These are phyloP conservation scores for Oopsacas minuta DNA, from an alignment of 37 sponge, comb jelly and placozoan genomes.

Conservation along the genomic window DNA sequence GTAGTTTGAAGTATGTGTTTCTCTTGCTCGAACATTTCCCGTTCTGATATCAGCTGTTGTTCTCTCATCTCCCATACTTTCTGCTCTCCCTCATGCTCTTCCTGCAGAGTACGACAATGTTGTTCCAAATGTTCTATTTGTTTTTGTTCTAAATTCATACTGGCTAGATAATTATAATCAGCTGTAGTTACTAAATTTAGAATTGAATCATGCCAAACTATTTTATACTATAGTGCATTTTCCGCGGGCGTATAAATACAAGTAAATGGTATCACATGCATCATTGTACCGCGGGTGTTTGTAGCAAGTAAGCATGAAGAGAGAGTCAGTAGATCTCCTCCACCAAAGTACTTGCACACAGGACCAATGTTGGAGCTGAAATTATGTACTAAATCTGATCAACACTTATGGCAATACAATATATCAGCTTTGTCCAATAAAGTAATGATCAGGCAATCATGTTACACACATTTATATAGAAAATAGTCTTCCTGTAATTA, in stretches of 20 bases:
- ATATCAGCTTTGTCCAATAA: too few species aligned
- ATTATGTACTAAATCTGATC: background rate
- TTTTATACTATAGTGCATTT: background rate
- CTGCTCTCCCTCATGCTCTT: background rate
- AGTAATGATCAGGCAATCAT: too few species aligned
- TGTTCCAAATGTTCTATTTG: background rate
- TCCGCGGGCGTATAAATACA: constrained; percentile 15
- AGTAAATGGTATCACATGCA: background rate
- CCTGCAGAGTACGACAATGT: background rate
- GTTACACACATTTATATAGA: too few species aligned
- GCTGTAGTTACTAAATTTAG: too few species aligned
- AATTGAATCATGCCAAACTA: too few species aligned
- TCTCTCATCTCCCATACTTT: constrained; percentile 1
- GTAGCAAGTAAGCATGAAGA: constrained; percentile 19
- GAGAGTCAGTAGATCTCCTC: constrained; percentile 17
- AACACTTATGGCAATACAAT: background rate
- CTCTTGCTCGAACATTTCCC: background rate
- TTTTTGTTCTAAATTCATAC: background rate
- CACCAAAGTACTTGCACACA: background rate
- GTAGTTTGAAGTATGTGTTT: background rate
- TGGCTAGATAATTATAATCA: too few species aligned
- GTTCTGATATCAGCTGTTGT: background rate
- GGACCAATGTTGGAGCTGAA: background rate
- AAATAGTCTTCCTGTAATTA: too few species aligned
- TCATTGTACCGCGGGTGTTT: constrained; percentile 11